Base-by-base conservation (phyloP, 2,888 invertebrate species). In the Petrophora chlorosata region DNA sequence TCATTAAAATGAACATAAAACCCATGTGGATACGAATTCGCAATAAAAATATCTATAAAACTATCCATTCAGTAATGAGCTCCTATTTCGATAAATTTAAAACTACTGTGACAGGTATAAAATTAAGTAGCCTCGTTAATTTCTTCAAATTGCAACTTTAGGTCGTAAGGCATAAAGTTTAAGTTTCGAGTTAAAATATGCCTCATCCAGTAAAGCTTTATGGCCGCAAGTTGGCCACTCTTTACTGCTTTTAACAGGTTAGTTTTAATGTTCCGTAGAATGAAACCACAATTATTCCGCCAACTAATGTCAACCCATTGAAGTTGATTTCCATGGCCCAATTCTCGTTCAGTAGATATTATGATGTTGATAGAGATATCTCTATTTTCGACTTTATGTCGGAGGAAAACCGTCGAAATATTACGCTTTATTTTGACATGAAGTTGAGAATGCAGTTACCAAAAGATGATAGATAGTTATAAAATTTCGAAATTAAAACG, bases 221-320 rank as follows among this genome's bases (percentile, higher is more conserved):
- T 23, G 22, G 26, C 33, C 39, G 36, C 15, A 32, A 34, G 35
- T 38, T 49, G 52, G 30, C 38, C 38, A 46, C 36, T 46, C 44
- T 49, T 56, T 59, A 53, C 44, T 42, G 55, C 54, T 52, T 59
- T 59, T 52, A 52, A 28, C 49, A 44, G 42, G 45, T 58, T 15
- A 33, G 33, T 55, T 56, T 49, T 50, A 56, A 36, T 28, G 42
- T 53, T 48, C 56, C 40, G 23, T 36, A 35, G 38, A 53, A 61
- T 48, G 45, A 45, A 53, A 46, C 44, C 58, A 54, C 50, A 57
- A 54, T 50, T 44, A 50, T 50, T 39, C 12, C n/a, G 28, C 25
- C 32, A 38, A 42, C 35, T 13, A 47, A 47, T 30, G 17, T 35
- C 30, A 19, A 41, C 19, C 19, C 35, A 13, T 1, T 23, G 22